A percentile compares a stretch with the other conserved stretches of the same genome.
Evolutionary conservation across 1,140 invertebrate genomes (phyloP).

Genomic region (Ganaspis sp.): DNA sequence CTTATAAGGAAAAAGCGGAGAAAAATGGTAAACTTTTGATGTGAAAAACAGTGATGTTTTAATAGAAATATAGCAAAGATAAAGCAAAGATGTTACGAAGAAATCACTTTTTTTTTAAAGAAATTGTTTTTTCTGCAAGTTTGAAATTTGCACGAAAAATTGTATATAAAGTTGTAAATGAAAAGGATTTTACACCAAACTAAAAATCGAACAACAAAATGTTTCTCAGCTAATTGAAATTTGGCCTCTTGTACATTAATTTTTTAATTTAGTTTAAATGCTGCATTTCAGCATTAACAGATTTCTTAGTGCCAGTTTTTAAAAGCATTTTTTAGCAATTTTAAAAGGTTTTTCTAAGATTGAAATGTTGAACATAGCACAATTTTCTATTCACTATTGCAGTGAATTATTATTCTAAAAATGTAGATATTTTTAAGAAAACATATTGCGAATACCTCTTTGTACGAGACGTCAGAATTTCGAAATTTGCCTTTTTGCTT

Average conservation of each 20-base stretch:
- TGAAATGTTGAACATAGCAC: slow-evolving; percentile 6
- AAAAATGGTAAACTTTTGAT: too few species aligned
- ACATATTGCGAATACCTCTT: not conserved
- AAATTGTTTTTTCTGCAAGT: not conserved
- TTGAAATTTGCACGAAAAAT: not conserved
- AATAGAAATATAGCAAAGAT: too few species aligned
- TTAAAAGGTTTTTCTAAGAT: not conserved
- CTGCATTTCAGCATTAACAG: too few species aligned
- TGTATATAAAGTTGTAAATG: not conserved
- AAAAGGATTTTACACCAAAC: not conserved
- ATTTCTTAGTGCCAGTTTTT: too few species aligned
- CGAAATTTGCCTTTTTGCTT: not conserved
- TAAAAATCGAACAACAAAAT: not conserved
- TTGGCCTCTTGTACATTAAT: not conserved
- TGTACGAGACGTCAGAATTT: not conserved
- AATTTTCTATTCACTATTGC: not conserved
- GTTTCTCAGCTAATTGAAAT: not conserved
- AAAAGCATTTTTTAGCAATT: too few species aligned
- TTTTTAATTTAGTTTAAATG: not conserved
- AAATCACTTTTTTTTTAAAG: too few species aligned
- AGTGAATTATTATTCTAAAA: not conserved
- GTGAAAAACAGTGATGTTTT: too few species aligned
- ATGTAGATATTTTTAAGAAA: not conserved
- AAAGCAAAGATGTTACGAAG: too few species aligned
- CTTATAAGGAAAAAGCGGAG: not conserved